Percentiles rank a stretch among this genome's conserved stretches.
Conservation (phyloP, 2,888 invertebrate genomes). For the Caenorhabditis zanzibari region DNA sequence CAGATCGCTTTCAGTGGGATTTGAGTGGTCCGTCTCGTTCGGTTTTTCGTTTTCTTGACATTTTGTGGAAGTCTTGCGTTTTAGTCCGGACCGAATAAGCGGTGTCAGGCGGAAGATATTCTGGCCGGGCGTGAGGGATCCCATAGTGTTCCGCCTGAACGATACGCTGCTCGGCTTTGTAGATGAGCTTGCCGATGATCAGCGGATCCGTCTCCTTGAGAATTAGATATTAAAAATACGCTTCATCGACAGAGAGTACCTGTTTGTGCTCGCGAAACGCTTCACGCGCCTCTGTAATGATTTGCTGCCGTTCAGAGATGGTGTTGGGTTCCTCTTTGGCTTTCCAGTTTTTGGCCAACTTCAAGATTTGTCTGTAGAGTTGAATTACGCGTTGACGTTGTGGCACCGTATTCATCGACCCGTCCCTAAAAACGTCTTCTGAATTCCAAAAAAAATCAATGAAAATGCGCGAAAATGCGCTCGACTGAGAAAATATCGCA, state of each 20-base stretch:
- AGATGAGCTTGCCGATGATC: conserved; percentile 73
- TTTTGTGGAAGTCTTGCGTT: conserved; percentile 61
- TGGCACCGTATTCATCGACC: conserved; percentile 60
- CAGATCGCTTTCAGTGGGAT: not conserved
- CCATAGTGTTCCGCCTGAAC: conserved; percentile 79
- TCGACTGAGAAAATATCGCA: conserved; percentile 2
- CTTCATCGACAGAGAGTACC: conserved; percentile 64
- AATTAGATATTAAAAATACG: not conserved
- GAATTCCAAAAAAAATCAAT: conserved; percentile 23
- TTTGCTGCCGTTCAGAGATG: conserved; percentile 65
- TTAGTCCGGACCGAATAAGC: conserved; percentile 73
- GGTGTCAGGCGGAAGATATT: conserved; percentile 78
- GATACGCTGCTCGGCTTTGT: conserved; percentile 74
- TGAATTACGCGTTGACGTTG: conserved; percentile 58
- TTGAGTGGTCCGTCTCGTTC: conserved; percentile 51
- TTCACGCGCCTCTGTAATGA: conserved; percentile 71
- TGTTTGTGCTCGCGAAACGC: conserved; percentile 73
- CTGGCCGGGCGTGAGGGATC: conserved; percentile 79
- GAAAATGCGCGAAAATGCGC: conserved; percentile 10
- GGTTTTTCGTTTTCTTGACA: conserved; percentile 64
- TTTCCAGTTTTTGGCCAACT: conserved; percentile 69
- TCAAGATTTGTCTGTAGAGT: conserved; percentile 68
- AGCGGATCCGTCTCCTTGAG: conserved; percentile 65
- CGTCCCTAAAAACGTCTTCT: conserved; percentile 27
- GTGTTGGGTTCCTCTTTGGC: conserved; percentile 72